phyloP scores from a whole-genome alignment of 2,113 vertebrate species.

The Porphyrio hochstetteri region DNA sequence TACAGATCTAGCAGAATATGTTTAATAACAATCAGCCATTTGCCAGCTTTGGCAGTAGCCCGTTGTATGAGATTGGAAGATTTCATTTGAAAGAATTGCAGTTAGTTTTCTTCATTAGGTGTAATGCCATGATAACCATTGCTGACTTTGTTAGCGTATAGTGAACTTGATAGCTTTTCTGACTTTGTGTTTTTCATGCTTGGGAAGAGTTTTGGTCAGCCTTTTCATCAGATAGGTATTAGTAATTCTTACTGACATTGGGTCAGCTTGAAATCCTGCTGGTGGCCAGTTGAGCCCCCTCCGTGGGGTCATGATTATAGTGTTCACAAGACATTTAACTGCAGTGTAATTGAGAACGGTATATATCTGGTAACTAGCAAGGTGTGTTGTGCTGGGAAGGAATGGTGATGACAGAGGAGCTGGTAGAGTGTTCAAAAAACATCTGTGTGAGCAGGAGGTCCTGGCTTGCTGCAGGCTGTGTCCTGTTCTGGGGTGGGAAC shows the following conservation, averaged over 20 bases:
- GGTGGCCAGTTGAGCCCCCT: not conserved
- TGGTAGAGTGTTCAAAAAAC: not conserved
- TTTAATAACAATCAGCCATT: slow-evolving; percentile 6
- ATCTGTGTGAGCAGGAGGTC: not conserved
- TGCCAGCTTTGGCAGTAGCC: not conserved
- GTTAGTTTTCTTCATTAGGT: not conserved
- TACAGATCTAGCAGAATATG: not conserved
- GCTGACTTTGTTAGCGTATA: not conserved
- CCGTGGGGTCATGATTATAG: not conserved
- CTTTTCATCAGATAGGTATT: not conserved
- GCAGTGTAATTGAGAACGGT: not conserved
- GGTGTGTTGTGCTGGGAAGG: too few species aligned
- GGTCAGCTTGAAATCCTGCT: not conserved
- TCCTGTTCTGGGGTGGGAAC: not conserved
- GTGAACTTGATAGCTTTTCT: not conserved
- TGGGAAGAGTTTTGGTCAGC: not conserved
- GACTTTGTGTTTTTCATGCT: not conserved
- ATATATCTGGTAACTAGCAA: rapidly evolving
- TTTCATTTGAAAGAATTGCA: not conserved
- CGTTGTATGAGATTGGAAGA: not conserved
- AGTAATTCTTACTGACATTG: not conserved
- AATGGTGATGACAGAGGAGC: not conserved
- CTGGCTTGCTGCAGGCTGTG: not conserved
- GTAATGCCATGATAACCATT: not conserved
- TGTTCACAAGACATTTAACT: not conserved